Base-by-base conservation (phyloP, 1,140 invertebrate genomes). In the Scaptodrosophila lebanonensis region DNA sequence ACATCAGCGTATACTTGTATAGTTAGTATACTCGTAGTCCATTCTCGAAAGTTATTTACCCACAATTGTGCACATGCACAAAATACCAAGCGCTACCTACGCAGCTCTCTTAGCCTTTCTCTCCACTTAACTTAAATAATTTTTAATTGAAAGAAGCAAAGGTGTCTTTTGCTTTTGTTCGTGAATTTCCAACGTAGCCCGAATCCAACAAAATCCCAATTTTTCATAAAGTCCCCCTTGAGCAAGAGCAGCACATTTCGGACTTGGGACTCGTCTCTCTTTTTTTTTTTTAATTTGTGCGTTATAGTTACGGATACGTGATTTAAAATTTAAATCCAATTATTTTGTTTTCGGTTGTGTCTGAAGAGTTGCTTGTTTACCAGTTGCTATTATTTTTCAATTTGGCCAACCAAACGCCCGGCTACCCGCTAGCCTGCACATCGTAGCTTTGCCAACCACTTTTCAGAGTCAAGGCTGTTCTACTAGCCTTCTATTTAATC, bases 71-170 rank as follows among this genome's bases (percentile, higher is more conserved):
- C 73, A 25, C 22, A 25, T 25, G 22, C 22, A 25, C 22, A 25
- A 25, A 25, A 8, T 25, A n/a, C n/a, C n/a, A n/a, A n/a, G n/a
- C n/a, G n/a, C n/a, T n/a, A n/a, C n/a, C n/a, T 76, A 67, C 58
- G 67, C 60, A 50, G 53, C 42, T 49, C 68, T 54, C 79, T 77
- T 67, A 72, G 68, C 73, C 73, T 67, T 68, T 76, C 73, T 52
- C 63, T 72, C 32, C 66, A 68, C 73, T 64, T 77, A 68, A 73
- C 68, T 79, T 77, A 68, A 79, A 77, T 77, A 64, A 77, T 68
- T 79, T 68, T 79, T 77, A 79, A 79, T 79, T 79, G 68, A 79
- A 77, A 64, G 57, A 54, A 40, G 57, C 72, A 77, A 72, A 59
- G 73, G 40, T 9, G 39, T 48, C 38, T 36, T 16, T 2, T n/a